Evolutionary conservation across 2,113 vertebrate genomes (phyloP).

Genomic region (Edolisoma coerulescens): DNA sequence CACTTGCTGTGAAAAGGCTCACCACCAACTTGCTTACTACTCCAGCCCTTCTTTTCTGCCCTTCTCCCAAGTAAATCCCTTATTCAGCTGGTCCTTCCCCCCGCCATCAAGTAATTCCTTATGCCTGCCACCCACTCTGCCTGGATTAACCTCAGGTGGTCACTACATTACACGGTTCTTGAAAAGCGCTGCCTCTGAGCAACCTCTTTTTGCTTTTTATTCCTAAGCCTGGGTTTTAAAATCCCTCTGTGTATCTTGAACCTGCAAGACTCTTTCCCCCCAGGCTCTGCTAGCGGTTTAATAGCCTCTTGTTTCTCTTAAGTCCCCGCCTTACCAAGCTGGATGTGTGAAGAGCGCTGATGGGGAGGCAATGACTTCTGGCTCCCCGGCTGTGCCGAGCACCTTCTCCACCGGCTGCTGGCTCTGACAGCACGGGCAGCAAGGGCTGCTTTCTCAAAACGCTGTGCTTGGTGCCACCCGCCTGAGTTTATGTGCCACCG

Average conservation of each 20-base stretch:
- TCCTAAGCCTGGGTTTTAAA: conserved; percentile 42
- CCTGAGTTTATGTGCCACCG: rapidly evolving
- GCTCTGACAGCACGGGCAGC: neutral
- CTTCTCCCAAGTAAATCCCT: conserved; percentile 50
- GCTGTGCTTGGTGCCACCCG: rapidly evolving
- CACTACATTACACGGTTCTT: conserved; percentile 36
- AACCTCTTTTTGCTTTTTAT: conserved; percentile 18
- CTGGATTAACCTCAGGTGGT: conserved; percentile 66
- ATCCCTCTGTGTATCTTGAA: conserved; percentile 38
- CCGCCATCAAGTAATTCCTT: conserved; percentile 34
- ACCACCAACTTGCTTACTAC: conserved; percentile 9
- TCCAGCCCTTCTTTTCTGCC: conserved; percentile 33
- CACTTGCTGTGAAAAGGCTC: conserved; percentile 43
- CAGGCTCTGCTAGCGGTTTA: conserved; percentile 36
- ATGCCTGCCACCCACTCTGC: conserved; percentile 54
- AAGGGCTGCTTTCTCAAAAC: neutral
- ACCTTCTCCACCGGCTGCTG: neutral
- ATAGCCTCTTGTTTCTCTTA: conserved; percentile 48
- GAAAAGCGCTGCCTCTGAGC: conserved; percentile 26
- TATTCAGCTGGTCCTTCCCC: conserved; percentile 24
- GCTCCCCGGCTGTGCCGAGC: rapidly evolving
- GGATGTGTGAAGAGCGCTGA: neutral
- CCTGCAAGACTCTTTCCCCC: conserved; percentile 1
- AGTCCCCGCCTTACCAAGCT: neutral
- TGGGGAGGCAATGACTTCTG: neutral